Percentiles rank a stretch among this genome's conserved stretches.
Evolutionary conservation across 2,888 invertebrate genomes (phyloP).

Genomic region (Adelphocoris suturalis): DNA sequence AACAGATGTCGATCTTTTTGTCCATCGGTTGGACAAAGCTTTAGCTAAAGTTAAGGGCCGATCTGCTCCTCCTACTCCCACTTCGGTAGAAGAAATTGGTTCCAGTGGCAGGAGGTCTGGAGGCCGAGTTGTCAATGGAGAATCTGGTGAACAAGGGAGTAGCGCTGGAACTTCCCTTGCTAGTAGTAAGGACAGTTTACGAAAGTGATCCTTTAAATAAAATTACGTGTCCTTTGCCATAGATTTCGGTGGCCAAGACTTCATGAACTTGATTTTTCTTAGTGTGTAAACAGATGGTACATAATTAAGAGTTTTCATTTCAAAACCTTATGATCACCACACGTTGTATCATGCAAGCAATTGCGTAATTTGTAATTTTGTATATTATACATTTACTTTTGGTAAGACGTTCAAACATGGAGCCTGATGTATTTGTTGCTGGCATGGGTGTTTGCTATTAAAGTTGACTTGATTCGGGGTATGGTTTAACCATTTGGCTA

Average conservation of each 20-base stretch:
- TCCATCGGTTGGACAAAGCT: conserved; percentile 84
- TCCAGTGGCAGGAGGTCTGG: conserved; percentile 76
- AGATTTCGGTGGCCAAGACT: conserved; percentile 41
- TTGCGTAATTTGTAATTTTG: conserved; percentile 69
- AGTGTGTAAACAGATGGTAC: conserved; percentile 51
- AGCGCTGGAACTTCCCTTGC: conserved; percentile 78
- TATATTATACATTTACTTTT: conserved; percentile 55
- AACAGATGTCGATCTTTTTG: conserved; percentile 85
- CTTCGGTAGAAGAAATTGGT: conserved; percentile 78
- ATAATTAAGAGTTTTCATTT: conserved; percentile 38
- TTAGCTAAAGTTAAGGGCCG: conserved; percentile 79
- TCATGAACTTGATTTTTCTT: conserved; percentile 42
- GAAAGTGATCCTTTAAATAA: conserved; percentile 76
- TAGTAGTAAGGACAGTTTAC: conserved; percentile 78
- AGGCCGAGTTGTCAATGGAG: conserved; percentile 76
- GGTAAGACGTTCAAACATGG: conserved; percentile 54
- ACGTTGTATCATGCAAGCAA: conserved; percentile 57
- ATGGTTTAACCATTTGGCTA: too few species aligned
- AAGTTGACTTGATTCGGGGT: not conserved
- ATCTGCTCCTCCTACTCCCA: conserved; percentile 77
- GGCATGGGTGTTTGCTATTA: conserved; percentile 8
- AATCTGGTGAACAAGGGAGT: conserved; percentile 76
- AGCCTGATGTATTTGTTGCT: conserved; percentile 40
- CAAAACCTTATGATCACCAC: conserved; percentile 52
- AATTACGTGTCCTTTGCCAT: conserved; percentile 51